phyloP scores from a whole-genome alignment of 2,113 vertebrate species.

The Campylomormyrus tamandua region DNA sequence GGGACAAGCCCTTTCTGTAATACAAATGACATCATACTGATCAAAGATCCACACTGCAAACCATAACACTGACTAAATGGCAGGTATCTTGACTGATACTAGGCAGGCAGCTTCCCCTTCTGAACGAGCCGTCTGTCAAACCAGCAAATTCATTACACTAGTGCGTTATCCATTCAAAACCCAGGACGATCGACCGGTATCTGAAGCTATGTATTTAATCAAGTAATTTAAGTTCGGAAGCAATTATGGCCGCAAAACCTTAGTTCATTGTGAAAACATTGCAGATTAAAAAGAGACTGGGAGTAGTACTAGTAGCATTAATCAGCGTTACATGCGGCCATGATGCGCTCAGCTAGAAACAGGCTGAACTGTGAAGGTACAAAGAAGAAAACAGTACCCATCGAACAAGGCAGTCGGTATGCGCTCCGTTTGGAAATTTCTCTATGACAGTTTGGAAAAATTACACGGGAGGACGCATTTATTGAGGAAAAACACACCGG shows the following conservation, averaged over 20 bases:
- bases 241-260: neutral
- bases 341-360: neutral
- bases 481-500: neutral
- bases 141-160: neutral
- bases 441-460: too few species aligned
- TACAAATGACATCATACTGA: neutral
- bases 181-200: neutral
- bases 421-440: neutral
- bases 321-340: conserved; percentile 5
- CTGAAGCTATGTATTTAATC: neutral
- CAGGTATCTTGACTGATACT: neutral
- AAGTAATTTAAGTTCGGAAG: neutral
- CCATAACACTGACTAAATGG: neutral
- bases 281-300: neutral
- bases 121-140: neutral
- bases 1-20: conserved; percentile 91
- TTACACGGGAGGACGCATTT: neutral
- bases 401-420: neutral
- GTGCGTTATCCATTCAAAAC: neutral
- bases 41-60: conserved; percentile 19
- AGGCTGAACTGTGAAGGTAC: neutral
- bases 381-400: neutral
- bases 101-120: neutral
- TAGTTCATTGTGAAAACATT: too few species aligned
- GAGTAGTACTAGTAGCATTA: neutral